Percentiles rank a stretch among this genome's conserved stretches.
Conservation (phyloP, 2,113 vertebrate species). For the Stigmatopora nigra region DNA sequence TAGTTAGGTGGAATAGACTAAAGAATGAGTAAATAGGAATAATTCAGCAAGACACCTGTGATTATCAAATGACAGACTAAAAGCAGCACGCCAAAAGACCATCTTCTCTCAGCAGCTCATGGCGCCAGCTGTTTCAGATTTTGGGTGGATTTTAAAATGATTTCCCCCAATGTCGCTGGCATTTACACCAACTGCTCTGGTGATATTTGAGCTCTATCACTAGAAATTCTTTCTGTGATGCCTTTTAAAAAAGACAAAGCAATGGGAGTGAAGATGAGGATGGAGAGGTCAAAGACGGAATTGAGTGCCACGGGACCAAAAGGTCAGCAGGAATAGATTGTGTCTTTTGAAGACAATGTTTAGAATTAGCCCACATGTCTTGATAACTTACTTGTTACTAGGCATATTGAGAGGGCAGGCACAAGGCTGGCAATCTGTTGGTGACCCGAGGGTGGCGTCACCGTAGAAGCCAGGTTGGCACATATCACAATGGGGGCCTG, state of each 20-base stretch:
- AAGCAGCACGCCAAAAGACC: slow-evolving; percentile 16
- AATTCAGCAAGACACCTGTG: background rate
- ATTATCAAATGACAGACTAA: background rate
- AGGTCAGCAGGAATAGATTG: slow-evolving; percentile 25
- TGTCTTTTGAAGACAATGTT: slow-evolving; percentile 34
- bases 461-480: slow-evolving; percentile 60
- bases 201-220: slow-evolving; percentile 26
- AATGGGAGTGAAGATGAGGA: background rate
- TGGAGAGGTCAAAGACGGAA: slow-evolving; percentile 7
- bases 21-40: background rate
- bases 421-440: slow-evolving; percentile 52
- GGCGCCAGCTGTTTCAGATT: slow-evolving; percentile 19
- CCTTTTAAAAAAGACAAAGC: slow-evolving; percentile 2
- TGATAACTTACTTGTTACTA: slow-evolving; percentile 57
- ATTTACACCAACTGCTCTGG: slow-evolving; percentile 38
- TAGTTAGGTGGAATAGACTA: too few species aligned
- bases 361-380: slow-evolving; percentile 8
- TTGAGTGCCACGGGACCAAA: slow-evolving; percentile 11
- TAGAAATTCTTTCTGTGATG: slow-evolving; percentile 10
- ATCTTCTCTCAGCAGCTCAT: slow-evolving; percentile 23
- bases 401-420: slow-evolving; percentile 58
- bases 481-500: slow-evolving; percentile 49
- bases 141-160: slow-evolving; percentile 8
- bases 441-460: slow-evolving; percentile 50
- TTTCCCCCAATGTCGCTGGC: slow-evolving; percentile 24